Conservation (phyloP, 2,888 invertebrate species). For the Aspidiotus destructor region DNA sequence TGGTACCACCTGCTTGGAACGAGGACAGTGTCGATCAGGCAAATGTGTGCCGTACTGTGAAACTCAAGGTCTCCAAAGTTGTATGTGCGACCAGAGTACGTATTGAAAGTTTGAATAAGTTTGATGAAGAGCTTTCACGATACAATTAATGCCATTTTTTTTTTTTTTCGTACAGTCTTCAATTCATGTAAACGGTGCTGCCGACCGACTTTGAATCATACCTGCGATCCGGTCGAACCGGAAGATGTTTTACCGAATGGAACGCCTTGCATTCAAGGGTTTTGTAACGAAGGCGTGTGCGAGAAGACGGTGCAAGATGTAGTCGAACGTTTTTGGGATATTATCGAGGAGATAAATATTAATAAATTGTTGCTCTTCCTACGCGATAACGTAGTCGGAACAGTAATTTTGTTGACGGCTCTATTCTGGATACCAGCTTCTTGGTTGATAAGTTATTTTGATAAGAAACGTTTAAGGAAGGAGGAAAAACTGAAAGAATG, state of each 20-base stretch:
- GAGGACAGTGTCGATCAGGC: constrained; percentile 82
- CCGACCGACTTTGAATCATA: constrained; percentile 79
- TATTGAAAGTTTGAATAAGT: constrained; percentile 29
- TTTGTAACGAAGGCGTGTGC: constrained; percentile 89
- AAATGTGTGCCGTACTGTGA: constrained; percentile 92
- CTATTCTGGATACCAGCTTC: constrained; percentile 91
- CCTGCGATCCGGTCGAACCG: constrained; percentile 81
- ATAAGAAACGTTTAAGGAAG: constrained; percentile 55
- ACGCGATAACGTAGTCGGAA: constrained; percentile 87
- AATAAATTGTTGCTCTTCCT: constrained; percentile 82
- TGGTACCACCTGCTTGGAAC: constrained; percentile 79
- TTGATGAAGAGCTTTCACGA: no score
- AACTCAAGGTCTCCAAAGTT: constrained; percentile 82
- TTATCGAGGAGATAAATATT: constrained; percentile 91
- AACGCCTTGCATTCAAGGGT: constrained; percentile 92
- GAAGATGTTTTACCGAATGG: constrained; percentile 84
- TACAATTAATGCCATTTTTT: background rate
- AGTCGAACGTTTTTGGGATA: constrained; percentile 93
- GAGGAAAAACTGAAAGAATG: constrained; percentile 31
- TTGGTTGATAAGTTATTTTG: constrained; percentile 68
- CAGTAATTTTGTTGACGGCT: constrained; percentile 81
- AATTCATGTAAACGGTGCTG: constrained; percentile 93
- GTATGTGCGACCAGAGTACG: constrained; percentile 90
- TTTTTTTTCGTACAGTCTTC: constrained; percentile 53
- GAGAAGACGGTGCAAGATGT: constrained; percentile 92